Base-by-base conservation (phyloP, 2,113 vertebrate genomes). In the Muntiacus muntjak region DNA sequence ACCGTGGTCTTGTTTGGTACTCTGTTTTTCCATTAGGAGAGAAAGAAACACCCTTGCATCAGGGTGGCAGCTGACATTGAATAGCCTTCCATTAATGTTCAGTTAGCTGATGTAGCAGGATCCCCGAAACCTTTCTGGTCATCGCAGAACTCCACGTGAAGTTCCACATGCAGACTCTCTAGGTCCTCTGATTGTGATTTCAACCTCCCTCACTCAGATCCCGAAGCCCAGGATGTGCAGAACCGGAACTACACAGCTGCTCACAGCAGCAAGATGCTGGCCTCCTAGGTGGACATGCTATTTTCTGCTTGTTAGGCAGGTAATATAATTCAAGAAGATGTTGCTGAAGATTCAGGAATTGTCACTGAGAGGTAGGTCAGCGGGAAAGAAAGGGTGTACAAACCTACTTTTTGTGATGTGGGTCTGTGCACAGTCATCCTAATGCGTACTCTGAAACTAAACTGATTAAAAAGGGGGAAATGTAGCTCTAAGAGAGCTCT, bases 271-370 rank as follows among this genome's bases (percentile, higher is more conserved):
- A 16, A 89, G 30, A 19, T 52, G 7, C 47, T 79, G 23, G 36
- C 57, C 50, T 28, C 28, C 15, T 62, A 62, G 15, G 7, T 19
- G 19, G 47, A 26, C n/a, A 82, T 57, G 43, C n/a, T 43, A 4
- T 64, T 92, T 33, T 94, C 54, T 87, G 13, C 15, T 58, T 85
- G 33, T 90, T 67, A 88, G 21, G 43, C 47, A 85, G 79, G 28
- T 54, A 21, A 50, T 26, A 6, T 2, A 83, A 33, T 12, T 28
- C 36, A 57, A 87, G 4, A 55, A 12, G 26, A 43, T 81, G 17
- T 71, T 14, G 11, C 7, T 88, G 45, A 36, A 87, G 58, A 60
- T 14, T 71, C 43, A 64, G 1, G n/a, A 30, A 15, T 83, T 74
- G 40, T 74, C 36, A 10, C 55, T 47, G 64, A 90, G 64, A 67